phyloP scores from a whole-genome alignment of 1,140 invertebrate species.

The Formica selysi region DNA sequence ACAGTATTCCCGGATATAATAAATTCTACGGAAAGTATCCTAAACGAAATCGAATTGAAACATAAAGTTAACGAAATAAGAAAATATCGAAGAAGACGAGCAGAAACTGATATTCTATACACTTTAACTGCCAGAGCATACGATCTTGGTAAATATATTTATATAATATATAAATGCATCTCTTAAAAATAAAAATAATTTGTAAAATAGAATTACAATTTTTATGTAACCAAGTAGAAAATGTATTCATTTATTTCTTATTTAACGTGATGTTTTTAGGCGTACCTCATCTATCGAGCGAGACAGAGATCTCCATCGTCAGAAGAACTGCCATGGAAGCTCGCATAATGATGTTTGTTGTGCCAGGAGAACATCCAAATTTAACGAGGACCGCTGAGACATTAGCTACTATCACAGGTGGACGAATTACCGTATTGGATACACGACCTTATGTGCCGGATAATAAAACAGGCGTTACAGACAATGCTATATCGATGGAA shows the following conservation, averaged over 20 bases:
- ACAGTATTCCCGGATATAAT: constrained; percentile 40
- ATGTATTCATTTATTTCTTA: background rate
- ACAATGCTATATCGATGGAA: constrained; percentile 57
- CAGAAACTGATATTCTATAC: constrained; percentile 87
- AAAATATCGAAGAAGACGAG: constrained; percentile 82
- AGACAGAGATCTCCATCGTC: constrained; percentile 90
- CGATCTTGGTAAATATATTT: constrained; percentile 88
- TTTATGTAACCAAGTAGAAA: background rate
- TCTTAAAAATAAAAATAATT: background rate
- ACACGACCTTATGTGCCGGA: constrained; percentile 89
- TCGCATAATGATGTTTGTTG: constrained; percentile 92
- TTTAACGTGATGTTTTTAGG: constrained; percentile 78
- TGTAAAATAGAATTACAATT: background rate
- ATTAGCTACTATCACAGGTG: constrained; percentile 92
- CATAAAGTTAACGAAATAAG: constrained; percentile 34
- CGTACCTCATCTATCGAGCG: constrained; percentile 90
- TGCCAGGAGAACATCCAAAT: constrained; percentile 91
- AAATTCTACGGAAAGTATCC: constrained; percentile 4
- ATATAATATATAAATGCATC: background rate
- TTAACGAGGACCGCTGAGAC: constrained; percentile 90
- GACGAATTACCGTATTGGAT: constrained; percentile 90
- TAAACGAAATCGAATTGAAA: background rate
- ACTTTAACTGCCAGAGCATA: constrained; percentile 91
- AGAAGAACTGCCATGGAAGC: constrained; percentile 88
- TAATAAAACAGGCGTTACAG: constrained; percentile 65